phyloP scores from a whole-genome alignment of 2,888 invertebrate species.

The Drosophila eohydei region DNA sequence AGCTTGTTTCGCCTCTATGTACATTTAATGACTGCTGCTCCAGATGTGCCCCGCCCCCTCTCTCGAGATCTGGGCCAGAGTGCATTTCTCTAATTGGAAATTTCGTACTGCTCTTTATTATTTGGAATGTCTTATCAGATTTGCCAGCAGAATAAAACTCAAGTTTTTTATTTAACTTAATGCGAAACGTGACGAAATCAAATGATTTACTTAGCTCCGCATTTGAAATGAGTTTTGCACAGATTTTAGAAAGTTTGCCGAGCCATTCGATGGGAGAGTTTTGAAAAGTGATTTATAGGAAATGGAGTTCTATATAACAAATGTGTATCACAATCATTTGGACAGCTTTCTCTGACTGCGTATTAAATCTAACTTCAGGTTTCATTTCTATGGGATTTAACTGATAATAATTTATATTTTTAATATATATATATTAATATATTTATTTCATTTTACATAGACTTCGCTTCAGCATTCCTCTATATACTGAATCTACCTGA shows the following conservation, averaged over 20 bases:
- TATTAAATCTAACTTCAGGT: not conserved
- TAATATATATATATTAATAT: not conserved
- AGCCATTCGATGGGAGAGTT: slow-evolving; percentile 1
- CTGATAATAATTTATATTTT: no score
- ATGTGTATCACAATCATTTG: not conserved
- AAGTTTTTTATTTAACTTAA: not conserved
- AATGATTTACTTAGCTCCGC: slow-evolving; percentile 30
- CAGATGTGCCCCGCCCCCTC: slow-evolving; percentile 6
- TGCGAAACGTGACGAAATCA: slow-evolving; percentile 47
- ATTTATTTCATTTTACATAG: not conserved
- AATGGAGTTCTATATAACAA: slow-evolving; percentile 2
- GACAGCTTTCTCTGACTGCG: not conserved
- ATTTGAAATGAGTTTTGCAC: slow-evolving; percentile 13
- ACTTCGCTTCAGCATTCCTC: no score
- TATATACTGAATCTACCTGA: not conserved
- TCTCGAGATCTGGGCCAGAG: slow-evolving; percentile 11
- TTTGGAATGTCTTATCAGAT: slow-evolving; percentile 26
- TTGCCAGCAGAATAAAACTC: slow-evolving; percentile 20
- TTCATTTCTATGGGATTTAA: not conserved
- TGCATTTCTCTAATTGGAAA: slow-evolving; percentile 31
- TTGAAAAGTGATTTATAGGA: slow-evolving; percentile 5
- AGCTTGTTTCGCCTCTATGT: slow-evolving; percentile 13
- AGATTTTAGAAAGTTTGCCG: slow-evolving; percentile 8
- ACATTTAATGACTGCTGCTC: slow-evolving; percentile 19
- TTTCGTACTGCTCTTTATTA: slow-evolving; percentile 9